These are phyloP conservation scores for Pionites leucogaster DNA, from an alignment of 2,113 vertebrate species.

Conservation along the genomic window DNA sequence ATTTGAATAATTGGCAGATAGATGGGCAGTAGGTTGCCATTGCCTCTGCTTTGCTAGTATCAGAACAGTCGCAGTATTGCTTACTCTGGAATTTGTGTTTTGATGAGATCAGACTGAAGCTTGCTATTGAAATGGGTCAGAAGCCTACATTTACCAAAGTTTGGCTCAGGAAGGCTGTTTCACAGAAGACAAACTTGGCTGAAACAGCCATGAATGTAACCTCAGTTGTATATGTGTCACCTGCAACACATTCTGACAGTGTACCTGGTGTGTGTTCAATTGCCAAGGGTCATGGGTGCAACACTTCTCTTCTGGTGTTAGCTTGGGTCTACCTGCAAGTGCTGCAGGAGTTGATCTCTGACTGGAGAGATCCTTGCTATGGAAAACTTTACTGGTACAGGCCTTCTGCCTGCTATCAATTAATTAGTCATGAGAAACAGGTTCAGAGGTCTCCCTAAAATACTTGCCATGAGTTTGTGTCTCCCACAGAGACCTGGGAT, in stretches of 20 bases:
- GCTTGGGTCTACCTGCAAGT: neutral
- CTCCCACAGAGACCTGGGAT: neutral
- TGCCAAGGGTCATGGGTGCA: neutral
- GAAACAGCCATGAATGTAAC: neutral
- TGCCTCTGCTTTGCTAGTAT: neutral
- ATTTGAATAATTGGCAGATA: neutral
- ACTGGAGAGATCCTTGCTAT: neutral
- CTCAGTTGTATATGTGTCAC: neutral
- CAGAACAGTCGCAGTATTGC: neutral
- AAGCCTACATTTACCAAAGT: neutral
- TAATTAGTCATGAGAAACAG: neutral
- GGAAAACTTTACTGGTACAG: neutral
- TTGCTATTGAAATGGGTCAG: neutral
- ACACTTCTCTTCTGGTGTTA: rapidly evolving
- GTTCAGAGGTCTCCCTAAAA: neutral
- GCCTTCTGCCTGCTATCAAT: neutral
- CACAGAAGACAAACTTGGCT: neutral
- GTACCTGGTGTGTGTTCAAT: neutral
- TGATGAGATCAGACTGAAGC: neutral
- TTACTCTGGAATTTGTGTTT: neutral
- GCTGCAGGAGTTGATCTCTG: neutral
- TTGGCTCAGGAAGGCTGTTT: neutral
- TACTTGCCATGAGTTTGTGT: neutral
- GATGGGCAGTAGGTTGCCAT: neutral
- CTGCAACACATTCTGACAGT: neutral